Conservation (phyloP, 2,888 invertebrate genomes). For the Drosophila ochracea region DNA sequence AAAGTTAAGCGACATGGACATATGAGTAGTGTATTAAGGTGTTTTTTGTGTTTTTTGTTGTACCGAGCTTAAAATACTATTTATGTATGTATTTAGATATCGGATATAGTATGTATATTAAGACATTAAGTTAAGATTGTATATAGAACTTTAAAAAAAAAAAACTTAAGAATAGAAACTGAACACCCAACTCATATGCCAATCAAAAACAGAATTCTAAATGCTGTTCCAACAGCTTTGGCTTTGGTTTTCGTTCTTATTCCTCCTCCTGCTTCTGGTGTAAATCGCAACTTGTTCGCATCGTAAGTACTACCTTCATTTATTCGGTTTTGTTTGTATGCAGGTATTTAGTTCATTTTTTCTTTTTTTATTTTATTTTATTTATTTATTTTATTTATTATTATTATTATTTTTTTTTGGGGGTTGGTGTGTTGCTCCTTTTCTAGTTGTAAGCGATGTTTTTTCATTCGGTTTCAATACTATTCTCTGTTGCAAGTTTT, state of each 20-base stretch:
- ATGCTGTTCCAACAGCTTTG: conserved; percentile 50
- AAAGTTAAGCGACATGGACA: conserved; percentile 60
- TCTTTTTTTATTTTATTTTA: conserved; percentile 3
- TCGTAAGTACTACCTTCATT: conserved; percentile 7
- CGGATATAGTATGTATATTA: conserved; percentile 45
- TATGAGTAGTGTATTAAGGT: conserved; percentile 9
- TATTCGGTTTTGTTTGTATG: conserved; percentile 20
- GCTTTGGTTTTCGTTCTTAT: conserved; percentile 51
- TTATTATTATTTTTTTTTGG: not conserved
- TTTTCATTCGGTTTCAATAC: conserved; percentile 38
- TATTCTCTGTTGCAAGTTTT: conserved; percentile 51
- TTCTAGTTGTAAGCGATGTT: conserved; percentile 5
- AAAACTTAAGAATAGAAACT: conserved; percentile 12
- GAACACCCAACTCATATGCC: conserved; percentile 52
- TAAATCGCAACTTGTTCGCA: conserved; percentile 29
- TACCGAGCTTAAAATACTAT: conserved; percentile 60
- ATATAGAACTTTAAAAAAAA: conserved; percentile 34
- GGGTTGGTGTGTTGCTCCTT: conserved; percentile 24
- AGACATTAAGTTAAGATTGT: conserved; percentile 58
- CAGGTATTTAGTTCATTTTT: conserved; percentile 19
- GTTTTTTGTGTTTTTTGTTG: conserved; percentile 20
- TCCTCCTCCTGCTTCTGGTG: conserved; percentile 3
- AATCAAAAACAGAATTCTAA: conserved; percentile 31
- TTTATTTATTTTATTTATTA: not conserved
- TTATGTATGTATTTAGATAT: conserved; percentile 54